Base-by-base conservation (phyloP, 2,797 vertebrate species). In the Cichlasoma orientale region DNA sequence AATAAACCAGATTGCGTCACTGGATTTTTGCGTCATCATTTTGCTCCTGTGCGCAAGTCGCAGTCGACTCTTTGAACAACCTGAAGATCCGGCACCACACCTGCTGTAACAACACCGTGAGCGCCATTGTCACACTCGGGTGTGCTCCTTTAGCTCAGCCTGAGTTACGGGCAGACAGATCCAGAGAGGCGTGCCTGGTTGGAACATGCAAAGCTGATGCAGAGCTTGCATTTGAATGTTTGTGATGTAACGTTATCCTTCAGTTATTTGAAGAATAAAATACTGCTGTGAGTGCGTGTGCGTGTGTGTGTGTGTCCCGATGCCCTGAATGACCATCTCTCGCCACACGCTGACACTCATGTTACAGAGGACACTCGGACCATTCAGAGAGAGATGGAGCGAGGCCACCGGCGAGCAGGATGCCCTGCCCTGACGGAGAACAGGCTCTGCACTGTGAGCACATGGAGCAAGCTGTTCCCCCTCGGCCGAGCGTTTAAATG, bases 391-490 rank as follows among this genome's bases (percentile, higher is more conserved):
- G 82, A 69, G 66, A 77, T 78, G 66, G 85, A 75, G 71, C 21
- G 33, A 83, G 87, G 75, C 83, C 89, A 83, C 68, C 58, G 21
- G 74, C 2, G 79, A 92, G 92, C 90, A 87, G 93, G 93, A 93
- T 92, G 90, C 91, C 92, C 88, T 88, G 92, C 88, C 88, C 88
- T 0, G 25, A n/a, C 47, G 92, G 93, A 93, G 93, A 93, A 94
- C 93, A 94, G 93, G 93, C 89, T 72, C 78, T 56, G 81, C 82
- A 85, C 83, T 92, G 90, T 92, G 79, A 86, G 68, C 85, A 86
- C 84, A 82, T 27, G 74, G 81, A 85, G 56, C 82, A 75, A 47
- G 75, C 77, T 86, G 88, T 80, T 90, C 59, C 75, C 81, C 36
- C 81, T 86, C 59, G 1, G 57, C 68, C 25, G 41, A 75, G 69